Evolutionary conservation across 2,888 invertebrate species (phyloP).

Genomic region (Plemyria rubiginata): DNA sequence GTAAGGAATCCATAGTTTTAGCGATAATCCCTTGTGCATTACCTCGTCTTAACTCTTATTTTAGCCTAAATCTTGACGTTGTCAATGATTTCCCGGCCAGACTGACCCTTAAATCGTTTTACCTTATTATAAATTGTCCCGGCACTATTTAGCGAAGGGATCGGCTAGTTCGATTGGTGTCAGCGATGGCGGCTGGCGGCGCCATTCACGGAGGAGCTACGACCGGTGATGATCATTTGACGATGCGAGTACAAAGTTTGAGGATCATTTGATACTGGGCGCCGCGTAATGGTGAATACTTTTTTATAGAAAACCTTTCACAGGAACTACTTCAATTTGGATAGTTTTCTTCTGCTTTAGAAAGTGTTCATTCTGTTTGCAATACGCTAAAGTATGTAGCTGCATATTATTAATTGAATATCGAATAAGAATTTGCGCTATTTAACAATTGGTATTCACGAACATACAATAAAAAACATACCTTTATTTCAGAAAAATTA

Average conservation of each 20-base stretch:
- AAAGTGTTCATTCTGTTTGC: not conserved
- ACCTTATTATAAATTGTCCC: slow-evolving; percentile 33
- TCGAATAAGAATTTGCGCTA: not conserved
- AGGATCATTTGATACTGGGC: slow-evolving; percentile 25
- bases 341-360: not conserved
- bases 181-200: slow-evolving; percentile 24
- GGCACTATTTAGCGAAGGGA: slow-evolving; percentile 34
- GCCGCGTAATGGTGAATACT: slow-evolving; percentile 26
- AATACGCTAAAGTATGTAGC: slow-evolving; percentile 1
- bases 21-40: not conserved
- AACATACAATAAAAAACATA: slow-evolving; percentile 16
- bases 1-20: not conserved
- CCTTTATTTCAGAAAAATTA: slow-evolving; percentile 37
- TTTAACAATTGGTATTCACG: not conserved
- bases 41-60: not conserved
- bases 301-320: slow-evolving; percentile 3
- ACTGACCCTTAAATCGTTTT: slow-evolving; percentile 14
- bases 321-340: not conserved
- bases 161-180: slow-evolving; percentile 26
- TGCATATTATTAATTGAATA: not conserved
- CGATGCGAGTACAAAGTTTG: slow-evolving; percentile 42
- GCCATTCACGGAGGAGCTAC: slow-evolving; percentile 38
- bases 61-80: not conserved
- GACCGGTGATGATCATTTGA: slow-evolving; percentile 58
- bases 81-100: slow-evolving; percentile 9